Conservation (phyloP, 2,888 invertebrate genomes). For the Microplitis manilae region DNA sequence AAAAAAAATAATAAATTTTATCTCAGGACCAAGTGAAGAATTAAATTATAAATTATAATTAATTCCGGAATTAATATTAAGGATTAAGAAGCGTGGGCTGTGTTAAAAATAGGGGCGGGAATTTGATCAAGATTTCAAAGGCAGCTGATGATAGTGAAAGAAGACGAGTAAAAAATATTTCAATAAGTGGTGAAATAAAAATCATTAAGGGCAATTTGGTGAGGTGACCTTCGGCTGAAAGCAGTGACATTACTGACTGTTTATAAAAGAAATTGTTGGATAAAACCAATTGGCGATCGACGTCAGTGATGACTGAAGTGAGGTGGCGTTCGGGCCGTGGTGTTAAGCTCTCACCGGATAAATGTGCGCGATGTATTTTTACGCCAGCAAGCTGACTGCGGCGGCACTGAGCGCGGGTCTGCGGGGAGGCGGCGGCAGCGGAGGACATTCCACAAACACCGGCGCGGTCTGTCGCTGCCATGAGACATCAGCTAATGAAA, state of each 20-base stretch:
- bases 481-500: conserved; percentile 47
- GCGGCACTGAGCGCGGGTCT: conserved; percentile 76
- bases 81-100: too few species aligned
- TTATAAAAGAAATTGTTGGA: conserved; percentile 48
- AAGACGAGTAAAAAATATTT: not conserved
- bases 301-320: conserved; percentile 70
- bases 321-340: conserved; percentile 68
- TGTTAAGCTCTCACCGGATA: conserved; percentile 69
- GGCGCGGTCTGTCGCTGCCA: conserved; percentile 71
- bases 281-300: conserved; percentile 44
- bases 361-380: conserved; percentile 80
- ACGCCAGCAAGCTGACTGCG: conserved; percentile 80
- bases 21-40: too few species aligned
- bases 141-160: not conserved
- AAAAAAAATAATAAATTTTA: too few species aligned
- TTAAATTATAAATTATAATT: too few species aligned
- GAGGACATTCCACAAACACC: conserved; percentile 67
- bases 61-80: too few species aligned
- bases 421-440: conserved; percentile 72
- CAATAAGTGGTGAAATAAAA: not conserved
- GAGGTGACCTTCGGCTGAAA: not conserved
- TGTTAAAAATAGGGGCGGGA: too few species aligned
- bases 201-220: not conserved
- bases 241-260: conserved; percentile 10
- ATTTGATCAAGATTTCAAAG: too few species aligned